Base-by-base conservation (phyloP, 2,113 vertebrate species). In the Tupaia chinensis region DNA sequence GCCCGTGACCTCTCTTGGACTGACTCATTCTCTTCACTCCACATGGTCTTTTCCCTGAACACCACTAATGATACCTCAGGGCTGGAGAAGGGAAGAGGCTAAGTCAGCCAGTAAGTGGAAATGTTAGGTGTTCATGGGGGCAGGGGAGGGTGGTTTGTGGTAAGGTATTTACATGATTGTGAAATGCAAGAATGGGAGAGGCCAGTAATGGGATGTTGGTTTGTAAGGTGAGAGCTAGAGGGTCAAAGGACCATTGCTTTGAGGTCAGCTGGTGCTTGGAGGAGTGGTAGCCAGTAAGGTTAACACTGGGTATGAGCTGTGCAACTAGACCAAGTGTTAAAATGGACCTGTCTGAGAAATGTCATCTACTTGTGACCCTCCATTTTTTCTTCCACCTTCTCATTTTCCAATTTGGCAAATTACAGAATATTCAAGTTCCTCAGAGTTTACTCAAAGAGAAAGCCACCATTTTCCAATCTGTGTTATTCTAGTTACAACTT, bases 331-430 rank as follows among this genome's bases (percentile, higher is more conserved):
- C 23, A 93, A 72, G 63, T 94, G 81, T 87, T 74, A 86, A 95
- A 88, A 96, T 86, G 91, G n/a, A 44, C 44, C 44, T 60, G 60
- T 87, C 92, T 87, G 84, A 94, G 73, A 91, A 89, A 69, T 90
- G 63, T 29, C 65, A 27, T 85, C 29, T 58, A 63, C 65, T 89
- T 95, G 70, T 68, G 66, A 93, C 20, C 22, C 54, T 74, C 61
- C 60, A 60, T 29, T 70, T 83, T 29, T 70, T 83, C 68, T 90
- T 95, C 74, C 2, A 92, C 53, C 11, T 66, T 32, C 79, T 88
- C 56, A 91, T 95, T 94, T 97, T 91, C 89, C 83, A 78, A 87
- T 96, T 96, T 80, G 56, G 29, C 61, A 93, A 91, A 87, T 80
- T 89, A 77, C 11, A 96, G 56, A 85, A 93, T 63, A 81, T 69